These are phyloP conservation scores for Torymus auratus DNA, from an alignment of 2,888 invertebrate species.

Conservation along the genomic window DNA sequence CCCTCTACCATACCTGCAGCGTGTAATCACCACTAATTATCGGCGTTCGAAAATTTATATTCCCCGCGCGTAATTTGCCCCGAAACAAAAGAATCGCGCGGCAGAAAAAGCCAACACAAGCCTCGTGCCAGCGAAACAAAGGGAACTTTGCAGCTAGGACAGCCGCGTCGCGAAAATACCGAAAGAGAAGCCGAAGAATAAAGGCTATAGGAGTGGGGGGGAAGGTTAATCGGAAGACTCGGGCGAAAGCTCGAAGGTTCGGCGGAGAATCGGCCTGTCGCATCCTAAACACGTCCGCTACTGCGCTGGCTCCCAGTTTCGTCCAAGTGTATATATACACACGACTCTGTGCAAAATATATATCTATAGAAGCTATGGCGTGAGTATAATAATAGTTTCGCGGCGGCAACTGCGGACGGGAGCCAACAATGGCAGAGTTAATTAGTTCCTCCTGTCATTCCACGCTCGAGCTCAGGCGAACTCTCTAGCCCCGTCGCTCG, in stretches of 20 bases:
- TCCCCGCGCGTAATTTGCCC: constrained; percentile 1
- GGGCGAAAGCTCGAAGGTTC: not conserved
- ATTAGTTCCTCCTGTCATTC: constrained; percentile 74
- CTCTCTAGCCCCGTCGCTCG: not conserved
- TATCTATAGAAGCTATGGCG: constrained; percentile 60
- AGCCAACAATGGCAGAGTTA: constrained; percentile 72
- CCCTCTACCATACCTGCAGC: not conserved
- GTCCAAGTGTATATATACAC: constrained; percentile 45
- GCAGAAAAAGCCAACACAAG: not conserved
- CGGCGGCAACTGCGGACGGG: constrained; percentile 60
- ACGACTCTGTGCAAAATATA: too few species aligned
- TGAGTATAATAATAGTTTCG: constrained; percentile 70
- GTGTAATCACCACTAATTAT: constrained; percentile 46
- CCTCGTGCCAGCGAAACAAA: constrained; percentile 4
- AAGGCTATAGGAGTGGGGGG: not conserved
- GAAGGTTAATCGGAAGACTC: constrained; percentile 41
- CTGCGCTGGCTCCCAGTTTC: constrained; percentile 62
- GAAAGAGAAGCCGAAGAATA: not conserved
- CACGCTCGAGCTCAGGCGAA: constrained; percentile 45
- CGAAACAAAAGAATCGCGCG: not conserved
- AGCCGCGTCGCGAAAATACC: not conserved
- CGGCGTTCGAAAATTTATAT: constrained; percentile 40
- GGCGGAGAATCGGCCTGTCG: constrained; percentile 58
- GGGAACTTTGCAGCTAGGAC: constrained; percentile 3
- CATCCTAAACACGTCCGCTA: constrained; percentile 67